Evolutionary conservation across 1,140 invertebrate species (phyloP).

Genomic region (Zaprionus vittiger): DNA sequence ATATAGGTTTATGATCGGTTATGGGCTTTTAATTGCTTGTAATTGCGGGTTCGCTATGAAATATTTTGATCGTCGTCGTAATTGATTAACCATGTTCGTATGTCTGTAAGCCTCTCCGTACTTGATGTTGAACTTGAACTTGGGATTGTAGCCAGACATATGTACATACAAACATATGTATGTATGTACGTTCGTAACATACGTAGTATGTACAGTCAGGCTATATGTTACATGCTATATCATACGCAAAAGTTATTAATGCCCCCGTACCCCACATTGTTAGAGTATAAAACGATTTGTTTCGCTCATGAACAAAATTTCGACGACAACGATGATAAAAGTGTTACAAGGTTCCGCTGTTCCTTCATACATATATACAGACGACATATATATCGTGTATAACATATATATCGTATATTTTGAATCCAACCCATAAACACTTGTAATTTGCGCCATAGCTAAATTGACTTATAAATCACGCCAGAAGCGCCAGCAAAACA

Average conservation of each 20-base stretch:
- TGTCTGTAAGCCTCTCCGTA: slow-evolving; percentile 32
- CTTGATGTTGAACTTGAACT: slow-evolving; percentile 61
- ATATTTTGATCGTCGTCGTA: slow-evolving; percentile 50
- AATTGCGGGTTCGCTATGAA: slow-evolving; percentile 30
- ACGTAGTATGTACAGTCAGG: not conserved
- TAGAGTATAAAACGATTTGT: slow-evolving; percentile 30
- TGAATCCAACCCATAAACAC: slow-evolving; percentile 16
- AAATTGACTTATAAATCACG: slow-evolving; percentile 23
- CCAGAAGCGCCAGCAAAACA: slow-evolving; percentile 3
- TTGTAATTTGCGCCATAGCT: slow-evolving; percentile 41
- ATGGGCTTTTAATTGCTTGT: slow-evolving; percentile 52
- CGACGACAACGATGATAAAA: slow-evolving; percentile 34
- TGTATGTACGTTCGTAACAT: too few relatives aligned
- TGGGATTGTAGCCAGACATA: slow-evolving; percentile 24
- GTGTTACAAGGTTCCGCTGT: slow-evolving; percentile 49
- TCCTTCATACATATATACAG: not conserved
- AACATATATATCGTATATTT: slow-evolving; percentile 1
- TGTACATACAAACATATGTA: too few relatives aligned
- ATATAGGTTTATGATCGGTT: slow-evolving; percentile 37
- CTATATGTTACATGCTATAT: slow-evolving; percentile 5
- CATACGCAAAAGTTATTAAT: slow-evolving; percentile 1
- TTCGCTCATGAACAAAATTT: slow-evolving; percentile 28
- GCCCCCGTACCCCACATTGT: slow-evolving; percentile 2
- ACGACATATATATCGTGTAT: not conserved
- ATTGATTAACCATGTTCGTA: slow-evolving; percentile 42